phyloP scores from a whole-genome alignment of 1,140 invertebrate species.

The Drosophila parvula region DNA sequence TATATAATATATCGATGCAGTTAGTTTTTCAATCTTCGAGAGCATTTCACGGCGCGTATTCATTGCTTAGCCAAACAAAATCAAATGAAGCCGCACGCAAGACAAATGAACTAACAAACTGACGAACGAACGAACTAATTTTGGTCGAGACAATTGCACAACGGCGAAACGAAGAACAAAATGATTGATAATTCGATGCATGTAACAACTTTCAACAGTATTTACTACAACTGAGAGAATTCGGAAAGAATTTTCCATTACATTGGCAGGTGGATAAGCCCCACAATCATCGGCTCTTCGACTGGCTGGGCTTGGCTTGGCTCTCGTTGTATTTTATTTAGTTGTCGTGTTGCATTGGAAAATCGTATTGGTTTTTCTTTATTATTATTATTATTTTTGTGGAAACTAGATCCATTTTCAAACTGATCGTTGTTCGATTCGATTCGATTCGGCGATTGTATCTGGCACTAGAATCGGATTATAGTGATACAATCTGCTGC shows the following conservation, averaged over 20 bases:
- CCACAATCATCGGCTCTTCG: slow-evolving; percentile 13
- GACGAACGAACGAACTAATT: slow-evolving; percentile 61
- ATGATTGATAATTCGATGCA: slow-evolving; percentile 47
- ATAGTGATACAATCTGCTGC: slow-evolving; percentile 44
- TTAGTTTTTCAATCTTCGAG: slow-evolving; percentile 39
- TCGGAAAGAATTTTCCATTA: slow-evolving; percentile 30
- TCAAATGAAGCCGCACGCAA: slow-evolving; percentile 59
- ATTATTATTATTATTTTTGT: slow-evolving; percentile 1
- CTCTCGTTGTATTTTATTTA: slow-evolving; percentile 17
- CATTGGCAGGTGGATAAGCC: slow-evolving; percentile 29
- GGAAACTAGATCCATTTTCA: slow-evolving; percentile 37
- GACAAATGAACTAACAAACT: slow-evolving; percentile 59
- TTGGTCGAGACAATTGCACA: slow-evolving; percentile 60
- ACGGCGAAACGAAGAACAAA: slow-evolving; percentile 57
- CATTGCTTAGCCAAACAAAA: slow-evolving; percentile 41
- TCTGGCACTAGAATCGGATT: slow-evolving; percentile 30
- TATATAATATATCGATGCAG: slow-evolving; percentile 30
- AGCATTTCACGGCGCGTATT: slow-evolving; percentile 27
- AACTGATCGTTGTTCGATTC: slow-evolving; percentile 44
- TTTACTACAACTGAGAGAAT: slow-evolving; percentile 26
- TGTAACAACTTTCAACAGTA: slow-evolving; percentile 39
- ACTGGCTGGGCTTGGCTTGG: slow-evolving; percentile 3
- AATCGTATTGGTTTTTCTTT: slow-evolving; percentile 16
- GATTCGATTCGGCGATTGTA: slow-evolving; percentile 27
- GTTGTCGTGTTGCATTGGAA: slow-evolving; percentile 32